Percentiles rank a stretch among this genome's conserved stretches.
Evolutionary conservation across 2,113 vertebrate genomes (phyloP).

Genomic region (Notothenia rossii): DNA sequence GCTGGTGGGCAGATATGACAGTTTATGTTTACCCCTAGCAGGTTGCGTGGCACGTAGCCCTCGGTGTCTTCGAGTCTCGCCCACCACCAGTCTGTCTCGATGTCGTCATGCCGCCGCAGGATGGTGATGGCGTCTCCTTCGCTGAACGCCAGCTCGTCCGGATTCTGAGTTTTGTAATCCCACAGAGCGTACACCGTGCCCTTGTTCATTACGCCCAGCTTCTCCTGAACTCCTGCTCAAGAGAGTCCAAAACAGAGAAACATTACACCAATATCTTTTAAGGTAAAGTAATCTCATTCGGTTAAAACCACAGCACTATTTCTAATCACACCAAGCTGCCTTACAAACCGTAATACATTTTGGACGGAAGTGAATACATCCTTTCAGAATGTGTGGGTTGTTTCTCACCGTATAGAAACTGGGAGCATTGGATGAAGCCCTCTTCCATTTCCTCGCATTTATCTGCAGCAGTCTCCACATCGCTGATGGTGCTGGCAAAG

Average conservation of each 20-base stretch:
- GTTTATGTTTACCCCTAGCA: conserved; percentile 90
- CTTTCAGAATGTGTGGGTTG: not conserved
- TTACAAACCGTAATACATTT: not conserved
- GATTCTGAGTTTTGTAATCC: conserved; percentile 92
- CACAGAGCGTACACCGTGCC: conserved; percentile 93
- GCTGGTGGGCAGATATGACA: not conserved
- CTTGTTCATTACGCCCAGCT: conserved; percentile 99
- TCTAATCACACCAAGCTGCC: not conserved
- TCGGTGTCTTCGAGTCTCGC: conserved; percentile 92
- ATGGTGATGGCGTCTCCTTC: conserved; percentile 94
- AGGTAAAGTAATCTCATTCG: not conserved
- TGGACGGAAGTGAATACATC: not conserved
- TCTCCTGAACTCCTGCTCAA: conserved; percentile 94
- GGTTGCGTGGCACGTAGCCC: conserved; percentile 96
- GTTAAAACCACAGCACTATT: not conserved
- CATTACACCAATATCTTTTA: not conserved
- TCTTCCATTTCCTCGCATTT: conserved; percentile 99
- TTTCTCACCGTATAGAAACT: conserved; percentile 91
- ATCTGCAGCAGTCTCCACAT: conserved; percentile 96
- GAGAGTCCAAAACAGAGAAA: not conserved
- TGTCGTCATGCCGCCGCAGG: conserved; percentile 92
- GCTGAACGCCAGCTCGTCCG: conserved; percentile 91
- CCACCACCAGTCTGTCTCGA: conserved; percentile 98
- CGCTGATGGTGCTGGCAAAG: conserved; percentile 97
- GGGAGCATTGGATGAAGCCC: conserved; percentile 96